Base-by-base conservation (phyloP, 1,140 invertebrate genomes). In the Apis laboriosa region DNA sequence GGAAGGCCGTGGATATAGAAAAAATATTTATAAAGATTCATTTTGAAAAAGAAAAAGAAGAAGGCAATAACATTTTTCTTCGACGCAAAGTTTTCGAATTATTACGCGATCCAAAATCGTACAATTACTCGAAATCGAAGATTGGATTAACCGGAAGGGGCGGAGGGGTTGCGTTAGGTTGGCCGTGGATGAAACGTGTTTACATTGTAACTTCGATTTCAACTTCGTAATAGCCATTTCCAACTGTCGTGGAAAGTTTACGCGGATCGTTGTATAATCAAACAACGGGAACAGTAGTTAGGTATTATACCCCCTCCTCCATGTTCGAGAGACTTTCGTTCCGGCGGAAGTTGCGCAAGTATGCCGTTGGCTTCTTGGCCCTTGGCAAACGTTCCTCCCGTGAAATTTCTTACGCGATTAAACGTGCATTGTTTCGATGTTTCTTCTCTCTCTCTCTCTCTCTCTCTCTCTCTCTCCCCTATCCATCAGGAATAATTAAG, bases 211-310 rank as follows among this genome's bases (percentile, higher is more conserved):
- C 67, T 83, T 83, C 68, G 76, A 78, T 72, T 78, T 72, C 58
- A 83, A 78, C 51, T 83, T 71, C 21, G 58, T 64, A 70, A 83
- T 83, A 78, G 81, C 67, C 67, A 72, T 77, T 83, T 68, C 34
- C 66, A 72, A 83, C 81, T 71, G 81, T 77, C 67, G 56, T 66
- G 51, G 58, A 51, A 83, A 83, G 58, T 83, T 78, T 64, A 49
- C 66, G 67, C 51, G 74, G 34, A 78, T 63, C 80, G 64, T 58
- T 78, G 75, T 83, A 78, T 83, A 83, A 78, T 71, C 80, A 83
- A 78, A 82, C 80, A 82, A 77, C 51, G 28, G 80, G n/a, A 75
- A 60, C n/a, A 24, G n/a, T 19, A 53, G 64, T 49, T 21, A 34
- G 71, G 60, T 77, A 77, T 77, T 82, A 76, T 61, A 77, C 34